Evolutionary conservation across 1,140 invertebrate species (phyloP), one percentile per base, ranked within the genome.

Genomic region (Apis cerana): DNA sequence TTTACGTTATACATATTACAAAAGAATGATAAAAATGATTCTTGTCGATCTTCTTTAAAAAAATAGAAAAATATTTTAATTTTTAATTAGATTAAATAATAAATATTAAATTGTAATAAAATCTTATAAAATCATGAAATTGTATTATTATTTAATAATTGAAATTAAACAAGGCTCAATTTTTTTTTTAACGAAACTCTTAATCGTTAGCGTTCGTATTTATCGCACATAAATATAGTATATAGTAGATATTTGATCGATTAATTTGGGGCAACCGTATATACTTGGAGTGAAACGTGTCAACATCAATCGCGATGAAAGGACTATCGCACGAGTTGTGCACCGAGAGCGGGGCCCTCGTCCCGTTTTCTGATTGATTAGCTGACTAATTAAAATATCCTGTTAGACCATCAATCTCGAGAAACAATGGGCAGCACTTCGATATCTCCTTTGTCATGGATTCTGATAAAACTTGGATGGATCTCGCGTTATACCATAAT

Each of bases 351-450:
- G 52, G 19, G 7, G 10, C 13, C 12, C 17, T 33, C 56, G n/a
- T 43, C 21, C 33, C 23, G 58, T 13, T 70, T 58, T 33, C 43
- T 54, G 65, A 77, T 68, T 27, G 64, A 68, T 64, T 52, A 21
- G 69, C 59, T 56, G 78, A 43, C 59, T 80, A 80, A 80, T 80
- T 80, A 65, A 71, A 80, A 72, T 72, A 80, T 62, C 43, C 21
- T 10, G 27, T 59, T 23, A 58, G 56, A 61, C 21, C 48, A 64
- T 79, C 68, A 71, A 71, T 80, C 77, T 72, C 17, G 15, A 13
- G 50, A 27, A 27, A 78, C 52, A 69, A 59, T 59, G 76, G 13
- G 65, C 33, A 43, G 1, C 21, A 21, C 54, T 80, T 54, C 50
- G 48, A 19, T 54, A 33, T 62, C 58, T 72, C 23, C 19, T 64